Evolutionary conservation across 2,113 vertebrate species (phyloP).

Genomic region (Brienomyrus brachyistius): DNA sequence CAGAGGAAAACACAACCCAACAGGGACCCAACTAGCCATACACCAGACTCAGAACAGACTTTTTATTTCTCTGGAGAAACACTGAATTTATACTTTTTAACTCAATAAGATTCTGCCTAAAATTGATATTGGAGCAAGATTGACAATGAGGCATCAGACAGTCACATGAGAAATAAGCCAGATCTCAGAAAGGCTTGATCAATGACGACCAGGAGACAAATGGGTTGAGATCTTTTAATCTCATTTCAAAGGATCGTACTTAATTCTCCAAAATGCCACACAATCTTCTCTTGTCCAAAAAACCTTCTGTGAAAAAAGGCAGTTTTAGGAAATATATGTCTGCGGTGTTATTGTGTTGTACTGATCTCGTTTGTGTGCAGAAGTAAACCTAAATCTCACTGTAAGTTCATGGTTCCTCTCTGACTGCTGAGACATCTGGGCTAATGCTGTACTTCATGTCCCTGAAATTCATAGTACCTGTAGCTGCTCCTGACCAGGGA

Average conservation of each 20-base stretch:
- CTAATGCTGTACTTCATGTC: background rate
- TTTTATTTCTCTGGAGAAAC: constrained; percentile 2
- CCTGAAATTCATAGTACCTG: background rate
- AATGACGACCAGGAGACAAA: background rate
- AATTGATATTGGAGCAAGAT: background rate
- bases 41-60: background rate
- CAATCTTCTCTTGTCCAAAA: background rate
- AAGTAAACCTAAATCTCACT: background rate
- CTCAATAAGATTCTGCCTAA: background rate
- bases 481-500: background rate
- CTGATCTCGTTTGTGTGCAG: background rate
- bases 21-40: background rate
- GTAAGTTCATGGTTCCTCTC: background rate
- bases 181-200: background rate
- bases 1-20: background rate
- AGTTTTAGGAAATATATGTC: background rate
- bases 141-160: background rate
- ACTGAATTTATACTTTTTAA: background rate
- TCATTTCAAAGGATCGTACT: background rate
- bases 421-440: background rate
- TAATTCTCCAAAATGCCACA: background rate
- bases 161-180: background rate
- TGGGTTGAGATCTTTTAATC: background rate
- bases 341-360: background rate
- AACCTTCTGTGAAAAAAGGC: background rate